Evolutionary conservation across 1,140 invertebrate species (phyloP), one percentile per base, ranked within the genome.

Genomic region (Lepidostoma basale): DNA sequence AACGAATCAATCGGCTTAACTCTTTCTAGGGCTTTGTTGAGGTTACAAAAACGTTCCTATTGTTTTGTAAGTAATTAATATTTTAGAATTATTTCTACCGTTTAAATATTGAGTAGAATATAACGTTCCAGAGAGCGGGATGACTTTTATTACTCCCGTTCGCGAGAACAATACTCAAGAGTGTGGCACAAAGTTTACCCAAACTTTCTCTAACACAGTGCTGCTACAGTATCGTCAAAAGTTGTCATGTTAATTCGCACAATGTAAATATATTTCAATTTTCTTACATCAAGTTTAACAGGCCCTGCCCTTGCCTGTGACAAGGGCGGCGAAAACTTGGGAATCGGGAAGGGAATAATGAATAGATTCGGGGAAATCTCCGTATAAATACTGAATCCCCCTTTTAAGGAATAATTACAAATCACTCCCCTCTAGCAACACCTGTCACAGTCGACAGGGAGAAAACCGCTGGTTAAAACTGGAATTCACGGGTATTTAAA

Each of bases 371-470:
- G 23, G 52, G 10, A 33, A 56, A 33, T 56, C 52, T 36, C 30
- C 52, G 52, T 36, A 33, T 56, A 56, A 56, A 56, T n/a, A 56
- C 52, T 20, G 30, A 33, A 16, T 30, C 18, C 30, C 14, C 16
- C 36, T 56, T 22, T 12, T 22, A 25, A 25, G 14, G 30, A 33
- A 56, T 56, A 56, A 67, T 67, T 60, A 67, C 54, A 67, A 67
- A 60, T 67, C 66, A 67, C 66, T 60, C 66, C 18, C 40, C 14
- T 12, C 8, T n/a, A 40, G 52, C 28, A 62, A 45, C 66, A 67
- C 66, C 66, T 60, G 66, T 60, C 66, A 67, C 66, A 42, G 66
- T 45, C 39, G 30, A 47, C 23, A 28, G 40, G 25, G 36, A 30
- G 47, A 25, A 28, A 62, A 62, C 59, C 59, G 20, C 59, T 16